Conservation (phyloP, 2,113 vertebrate species). For the Collichthys lucidus region DNA sequence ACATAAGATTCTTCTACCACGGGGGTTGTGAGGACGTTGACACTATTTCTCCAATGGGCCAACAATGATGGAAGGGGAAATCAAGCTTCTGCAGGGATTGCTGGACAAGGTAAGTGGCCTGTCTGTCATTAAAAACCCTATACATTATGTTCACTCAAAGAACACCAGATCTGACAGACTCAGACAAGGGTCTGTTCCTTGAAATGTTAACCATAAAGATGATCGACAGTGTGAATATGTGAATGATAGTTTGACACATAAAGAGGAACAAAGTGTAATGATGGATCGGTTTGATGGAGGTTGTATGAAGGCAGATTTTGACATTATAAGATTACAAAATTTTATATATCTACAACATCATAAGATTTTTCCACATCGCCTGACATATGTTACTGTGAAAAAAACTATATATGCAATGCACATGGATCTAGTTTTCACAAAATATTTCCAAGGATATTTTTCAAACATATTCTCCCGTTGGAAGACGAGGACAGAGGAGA, state of each 20-base stretch:
- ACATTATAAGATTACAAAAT: constrained; percentile 55
- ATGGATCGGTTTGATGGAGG: constrained; percentile 55
- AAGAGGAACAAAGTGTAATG: constrained; percentile 63
- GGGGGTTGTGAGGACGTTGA: neutral
- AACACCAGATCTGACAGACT: constrained; percentile 44
- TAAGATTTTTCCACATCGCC: constrained; percentile 56
- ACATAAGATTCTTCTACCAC: constrained; percentile 13
- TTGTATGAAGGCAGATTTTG: constrained; percentile 59
- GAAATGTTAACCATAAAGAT: constrained; percentile 67
- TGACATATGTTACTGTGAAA: constrained; percentile 71
- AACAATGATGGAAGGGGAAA: constrained; percentile 40
- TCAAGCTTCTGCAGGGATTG: constrained; percentile 29
- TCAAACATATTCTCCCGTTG: constrained; percentile 75
- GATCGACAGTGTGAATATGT: constrained; percentile 74
- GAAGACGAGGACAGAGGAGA: constrained; percentile 76
- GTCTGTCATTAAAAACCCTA: constrained; percentile 35
- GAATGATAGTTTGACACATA: constrained; percentile 70
- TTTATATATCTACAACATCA: constrained; percentile 64
- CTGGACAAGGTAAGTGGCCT: constrained; percentile 41
- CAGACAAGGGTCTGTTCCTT: constrained; percentile 46
- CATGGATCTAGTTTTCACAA: constrained; percentile 81
- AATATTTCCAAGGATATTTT: constrained; percentile 75
- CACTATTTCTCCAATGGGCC: constrained; percentile 4
- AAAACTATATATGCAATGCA: constrained; percentile 63
- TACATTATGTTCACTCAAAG: constrained; percentile 48